Percentiles rank a stretch among this genome's conserved stretches.
These are phyloP conservation scores for Ceriagrion tenellum DNA, from an alignment of 2,888 invertebrate genomes.

Conservation along the genomic window DNA sequence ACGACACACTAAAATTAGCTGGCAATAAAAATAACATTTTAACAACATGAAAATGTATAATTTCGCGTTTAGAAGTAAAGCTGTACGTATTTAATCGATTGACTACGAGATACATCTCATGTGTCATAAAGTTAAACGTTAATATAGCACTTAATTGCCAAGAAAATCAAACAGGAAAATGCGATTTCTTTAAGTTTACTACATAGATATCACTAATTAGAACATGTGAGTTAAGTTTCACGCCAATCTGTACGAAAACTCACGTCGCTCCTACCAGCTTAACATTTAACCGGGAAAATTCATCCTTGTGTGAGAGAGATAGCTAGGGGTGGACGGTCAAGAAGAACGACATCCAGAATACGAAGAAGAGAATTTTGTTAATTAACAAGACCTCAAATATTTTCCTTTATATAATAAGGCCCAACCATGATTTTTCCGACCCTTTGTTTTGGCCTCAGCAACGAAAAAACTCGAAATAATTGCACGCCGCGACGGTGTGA, in stretches of 20 bases:
- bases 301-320: not conserved
- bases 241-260: too few species aligned
- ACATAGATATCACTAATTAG: not conserved
- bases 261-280: not conserved
- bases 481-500: not conserved
- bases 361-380: not conserved
- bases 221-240: not conserved
- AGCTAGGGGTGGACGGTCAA: not conserved
- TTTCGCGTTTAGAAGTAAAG: too few species aligned
- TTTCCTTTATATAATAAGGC: constrained; percentile 28
- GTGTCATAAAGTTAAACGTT: too few species aligned
- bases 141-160: too few species aligned
- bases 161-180: too few species aligned
- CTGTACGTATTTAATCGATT: too few species aligned
- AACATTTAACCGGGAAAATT: not conserved
- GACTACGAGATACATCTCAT: too few species aligned
- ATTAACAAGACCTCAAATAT: constrained; percentile 13
- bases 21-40: too few species aligned
- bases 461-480: not conserved
- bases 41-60: too few species aligned
- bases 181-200: too few species aligned
- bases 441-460: not conserved
- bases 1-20: too few species aligned
- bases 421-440: not conserved
- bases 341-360: not conserved